Base-by-base conservation (phyloP, 2,113 vertebrate species). In the Sarotherodon lohbergeri region DNA sequence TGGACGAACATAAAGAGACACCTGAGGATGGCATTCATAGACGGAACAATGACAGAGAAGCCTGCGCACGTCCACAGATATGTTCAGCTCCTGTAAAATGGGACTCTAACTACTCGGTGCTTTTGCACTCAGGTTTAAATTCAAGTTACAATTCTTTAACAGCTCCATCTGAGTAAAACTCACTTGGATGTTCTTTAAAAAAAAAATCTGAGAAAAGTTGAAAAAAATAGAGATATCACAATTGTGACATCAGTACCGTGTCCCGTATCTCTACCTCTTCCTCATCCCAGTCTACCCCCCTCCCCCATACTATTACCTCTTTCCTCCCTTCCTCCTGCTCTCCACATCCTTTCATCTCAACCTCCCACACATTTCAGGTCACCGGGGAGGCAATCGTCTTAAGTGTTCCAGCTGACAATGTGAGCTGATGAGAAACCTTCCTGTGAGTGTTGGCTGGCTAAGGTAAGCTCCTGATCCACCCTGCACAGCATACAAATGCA, bases 391-490 rank as follows among this genome's bases (percentile, higher is more conserved):
- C 94, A 96, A 96, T 97, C 90, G 39, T 93, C 94, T 94, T 95
- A 95, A 96, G 96, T 97, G 96, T 95, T 92, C 91, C 91, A 88
- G 84, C 88, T 95, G 95, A 95, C 93, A 92, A 94, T 90, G 88
- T 89, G 83, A 87, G 85, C 90, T 92, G 92, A 95, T 95, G 93
- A 95, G 93, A 92, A 92, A 79, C 88, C 91, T 86, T 89, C 89
- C 84, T 92, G 91, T 88, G 89, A 92, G 85, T 63, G 82, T 79
- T 83, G 63, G 79, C 84, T 85, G 91, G 85, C 86, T 86, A 88
- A 87, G 90, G 89, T 88, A 91, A 91, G 89, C 88, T 89, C 55
- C 82, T 43, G 29, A 90, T 80, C 82, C 80, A 43, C 24, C 17
- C 63, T 46, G 71, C n/a, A 11, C 88, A 78, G 94, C 89, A 92